Base-by-base conservation (phyloP, 1,140 invertebrate genomes). In the Proales similis region DNA sequence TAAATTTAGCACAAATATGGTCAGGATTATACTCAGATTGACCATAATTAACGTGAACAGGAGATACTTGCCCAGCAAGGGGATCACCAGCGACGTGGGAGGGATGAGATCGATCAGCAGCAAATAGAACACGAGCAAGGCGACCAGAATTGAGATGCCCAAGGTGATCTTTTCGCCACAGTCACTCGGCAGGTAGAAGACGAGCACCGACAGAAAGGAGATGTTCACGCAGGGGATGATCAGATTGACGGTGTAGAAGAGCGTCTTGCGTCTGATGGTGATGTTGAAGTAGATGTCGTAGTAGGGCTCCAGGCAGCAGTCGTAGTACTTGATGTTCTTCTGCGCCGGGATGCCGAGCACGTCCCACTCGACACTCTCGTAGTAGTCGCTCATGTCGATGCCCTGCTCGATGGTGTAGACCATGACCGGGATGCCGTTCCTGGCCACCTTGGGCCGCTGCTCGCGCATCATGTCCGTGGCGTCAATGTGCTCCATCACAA, bases 31-130 rank as follows among this genome's bases (percentile, higher is more conserved):
- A 20, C 94, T 97, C 45, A 95, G 79, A 32, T 93, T 97, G 61
- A 98, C 93, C 62, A 99, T 83, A 71, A 98, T 94, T 91, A 99
- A 97, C 48, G 95, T 95, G 75, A 99, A 99, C 72, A 99, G 82
- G 36, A 99, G 82, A 80, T 98, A 99, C 81, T 97, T 97, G 64
- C 94, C 93, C 53, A 99, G 82, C 12, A 99, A 80, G 17, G 94
- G 94, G 43, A 99, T 91, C 24, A 96, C 92, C 64, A 97, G 79
- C 19, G 90, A 95, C 22, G 94, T 98, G 5, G 95, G 93, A 7
- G 95, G 94, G 70, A 98, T 97, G 67, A 97, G 94, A 78, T 94
- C 90, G 48, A 94, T 91, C 47, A 99, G 85, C 72, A 99, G 81
- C 32, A 98, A 82, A 80, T 98, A 98, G 82, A 98, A 99, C 81